Evolutionary conservation across 2,888 invertebrate genomes (phyloP), one percentile per base, ranked within the genome.

Genomic region (Pherbina coryleti): DNA sequence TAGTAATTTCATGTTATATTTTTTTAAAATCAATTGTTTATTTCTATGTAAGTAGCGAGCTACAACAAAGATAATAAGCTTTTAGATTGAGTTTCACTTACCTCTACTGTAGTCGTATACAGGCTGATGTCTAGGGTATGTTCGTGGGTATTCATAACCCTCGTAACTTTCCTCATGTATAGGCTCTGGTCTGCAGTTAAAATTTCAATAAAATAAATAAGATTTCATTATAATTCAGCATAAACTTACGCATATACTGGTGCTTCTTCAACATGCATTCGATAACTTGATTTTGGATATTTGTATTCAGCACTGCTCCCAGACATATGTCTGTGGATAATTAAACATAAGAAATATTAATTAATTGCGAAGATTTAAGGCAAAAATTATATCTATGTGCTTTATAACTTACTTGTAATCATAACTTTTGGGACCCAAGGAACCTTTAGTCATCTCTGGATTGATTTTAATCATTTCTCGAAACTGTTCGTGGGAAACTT

Each of bases 401-500:
- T 62, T 31, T 44, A n/a, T 5, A 25, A 75, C 72, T 73, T 60
- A 82, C 82, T 76, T 81, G 66, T 64, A 74, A 22, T 22, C 72
- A 55, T 72, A 57, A 2, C 60, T 34, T 51, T 66, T 74, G 3
- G 17, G 44, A 37, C 31, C 79, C 55, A 79, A 79, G 44, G 44
- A 14, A 11, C 11, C 14, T 67, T 82, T 82, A 19, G 81, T 79
- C 25, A 78, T 51, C 70, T 82, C 77, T 0, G 84, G 83, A 80
- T 82, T 81, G 19, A 82, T 80, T 81, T 82, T 82, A 82, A 86
- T 80, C 78, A 96, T 93, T 86, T 95, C 95, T 44, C 95, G 91
- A 92, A 96, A 93, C 88, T 95, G 96, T 72, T 94, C 93, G 84
- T 94, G 95, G 80, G 95, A 90, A 83, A 96, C 95, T 88, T 94